Evolutionary conservation across 2,113 vertebrate species (phyloP), one percentile per base, ranked within the genome.

Genomic region (Ameiurus melas): DNA sequence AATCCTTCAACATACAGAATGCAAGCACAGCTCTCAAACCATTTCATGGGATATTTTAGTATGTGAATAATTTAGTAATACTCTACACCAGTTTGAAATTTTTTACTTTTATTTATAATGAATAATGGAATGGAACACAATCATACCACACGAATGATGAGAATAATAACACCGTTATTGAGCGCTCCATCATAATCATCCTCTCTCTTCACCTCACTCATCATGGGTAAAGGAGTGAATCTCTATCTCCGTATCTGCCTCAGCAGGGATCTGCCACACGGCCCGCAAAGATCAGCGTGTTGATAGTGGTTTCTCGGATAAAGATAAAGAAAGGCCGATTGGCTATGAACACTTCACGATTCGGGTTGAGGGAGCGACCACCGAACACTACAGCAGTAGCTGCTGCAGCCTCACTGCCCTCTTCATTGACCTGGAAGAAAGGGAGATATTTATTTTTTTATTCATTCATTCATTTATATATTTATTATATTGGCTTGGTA

Each of bases 321-420:
- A 99, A 92, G 51, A 99, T 92, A 89, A 99, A 94, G 93, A 99
- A 99, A 1, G 98, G 98, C n/a, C 94, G 94, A 90, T 98, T 94
- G 83, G 97, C 98, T 0, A 92, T 90, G 89, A 99, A 98, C 30
- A 93, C 88, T 75, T 96, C 94, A 25, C 94, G 94, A 89, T 94
- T 92, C 1, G 93, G 57, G 87, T 95, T 95, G 86, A 99, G 91
- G 9, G 98, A 98, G 10, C 98, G 97, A 9, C 97, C 98, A 0
- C 94, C 71, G 0, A 96, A 88, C 0, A 94, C 53, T 1, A 97
- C 92, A 0, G 90, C 89, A 0, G 97, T 97, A 2, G 95, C 91
- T 0, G 97, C 97, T 0, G 97, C 94, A 0, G 98, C 98, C 91
- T 99, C 97, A 0, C 97, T 99, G 92, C 98, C 98, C 90, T 98